Evolutionary conservation across 2,113 vertebrate genomes (phyloP).

Genomic region (Genyomyrus donnyi): DNA sequence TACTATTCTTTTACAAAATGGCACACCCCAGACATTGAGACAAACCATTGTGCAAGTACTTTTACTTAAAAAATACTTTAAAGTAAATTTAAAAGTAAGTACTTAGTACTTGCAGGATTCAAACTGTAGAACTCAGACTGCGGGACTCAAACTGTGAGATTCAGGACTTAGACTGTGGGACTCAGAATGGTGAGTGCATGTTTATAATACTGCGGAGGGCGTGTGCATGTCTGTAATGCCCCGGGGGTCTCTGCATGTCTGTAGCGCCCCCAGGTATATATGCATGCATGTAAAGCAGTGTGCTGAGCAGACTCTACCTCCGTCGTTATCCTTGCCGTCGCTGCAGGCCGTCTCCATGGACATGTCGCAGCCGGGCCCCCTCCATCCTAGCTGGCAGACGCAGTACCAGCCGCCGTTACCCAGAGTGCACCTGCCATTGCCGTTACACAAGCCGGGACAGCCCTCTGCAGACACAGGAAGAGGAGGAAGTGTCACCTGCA

Average conservation of each 20-base stretch:
- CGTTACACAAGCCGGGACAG: constrained; percentile 92
- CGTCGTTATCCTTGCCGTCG: constrained; percentile 94
- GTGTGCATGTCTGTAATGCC: background rate
- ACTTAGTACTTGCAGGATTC: too few relatives aligned
- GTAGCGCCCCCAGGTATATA: background rate
- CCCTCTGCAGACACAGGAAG: constrained; percentile 75
- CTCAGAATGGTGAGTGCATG: background rate
- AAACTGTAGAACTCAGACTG: too few relatives aligned
- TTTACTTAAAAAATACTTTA: too few relatives aligned
- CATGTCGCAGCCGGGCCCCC: constrained; percentile 88
- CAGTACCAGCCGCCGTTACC: constrained; percentile 95
- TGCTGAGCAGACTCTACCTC: constrained; percentile 67
- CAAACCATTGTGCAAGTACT: too few relatives aligned
- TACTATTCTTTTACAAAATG: too few relatives aligned
- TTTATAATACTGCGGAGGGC: background rate
- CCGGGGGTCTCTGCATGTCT: background rate
- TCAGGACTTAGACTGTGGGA: background rate
- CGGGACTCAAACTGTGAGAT: too few relatives aligned
- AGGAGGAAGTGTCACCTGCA: background rate
- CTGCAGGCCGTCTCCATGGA: constrained; percentile 95
- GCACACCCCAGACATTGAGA: too few relatives aligned
- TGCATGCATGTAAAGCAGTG: background rate
- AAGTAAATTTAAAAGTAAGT: too few relatives aligned
- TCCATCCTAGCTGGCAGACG: constrained; percentile 96
- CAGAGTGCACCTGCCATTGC: constrained; percentile 93